A percentile compares a stretch with the other conserved stretches of the same genome.
phyloP scores from a whole-genome alignment of 2,888 invertebrate species.

The Ctena decussata region DNA sequence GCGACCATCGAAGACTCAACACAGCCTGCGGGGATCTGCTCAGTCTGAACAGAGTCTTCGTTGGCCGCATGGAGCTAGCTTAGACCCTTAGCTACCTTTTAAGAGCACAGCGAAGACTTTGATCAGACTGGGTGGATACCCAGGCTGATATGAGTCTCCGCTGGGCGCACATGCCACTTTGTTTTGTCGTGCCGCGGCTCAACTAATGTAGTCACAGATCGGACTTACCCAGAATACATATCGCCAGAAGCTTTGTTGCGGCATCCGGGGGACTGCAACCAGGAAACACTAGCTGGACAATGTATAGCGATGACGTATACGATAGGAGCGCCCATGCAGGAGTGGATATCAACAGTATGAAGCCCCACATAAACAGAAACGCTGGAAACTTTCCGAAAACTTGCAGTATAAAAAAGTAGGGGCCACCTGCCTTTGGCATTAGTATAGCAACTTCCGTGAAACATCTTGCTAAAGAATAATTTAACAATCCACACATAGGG shows the following conservation, averaged over 20 bases:
- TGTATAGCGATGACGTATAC: conserved; percentile 69
- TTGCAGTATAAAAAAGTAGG: conserved; percentile 70
- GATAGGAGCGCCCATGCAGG: conserved; percentile 71
- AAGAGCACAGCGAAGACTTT: too few relatives aligned
- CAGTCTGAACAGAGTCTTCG: too few relatives aligned
- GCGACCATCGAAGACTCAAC: too few relatives aligned
- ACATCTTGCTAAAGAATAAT: conserved; percentile 67
- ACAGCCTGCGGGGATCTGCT: too few relatives aligned
- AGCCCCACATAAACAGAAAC: conserved; percentile 76
- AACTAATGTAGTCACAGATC: too few relatives aligned
- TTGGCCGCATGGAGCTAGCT: too few relatives aligned
- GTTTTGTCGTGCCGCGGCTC: too few relatives aligned
- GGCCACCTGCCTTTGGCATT: conserved; percentile 72
- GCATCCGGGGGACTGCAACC: conserved; percentile 64
- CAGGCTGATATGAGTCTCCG: too few relatives aligned
- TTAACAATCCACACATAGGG: conserved; percentile 68
- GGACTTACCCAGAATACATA: conserved; percentile 70
- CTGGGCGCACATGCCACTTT: too few relatives aligned
- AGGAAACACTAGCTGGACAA: conserved; percentile 65
- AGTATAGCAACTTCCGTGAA: conserved; percentile 69
- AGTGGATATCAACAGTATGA: conserved; percentile 64
- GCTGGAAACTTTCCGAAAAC: conserved; percentile 71
- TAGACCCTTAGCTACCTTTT: too few relatives aligned
- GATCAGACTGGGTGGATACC: too few relatives aligned
- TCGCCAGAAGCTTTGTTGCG: conserved; percentile 67